phyloP scores from a whole-genome alignment of 2,797 vertebrate species.

The Vespertilio murinus region DNA sequence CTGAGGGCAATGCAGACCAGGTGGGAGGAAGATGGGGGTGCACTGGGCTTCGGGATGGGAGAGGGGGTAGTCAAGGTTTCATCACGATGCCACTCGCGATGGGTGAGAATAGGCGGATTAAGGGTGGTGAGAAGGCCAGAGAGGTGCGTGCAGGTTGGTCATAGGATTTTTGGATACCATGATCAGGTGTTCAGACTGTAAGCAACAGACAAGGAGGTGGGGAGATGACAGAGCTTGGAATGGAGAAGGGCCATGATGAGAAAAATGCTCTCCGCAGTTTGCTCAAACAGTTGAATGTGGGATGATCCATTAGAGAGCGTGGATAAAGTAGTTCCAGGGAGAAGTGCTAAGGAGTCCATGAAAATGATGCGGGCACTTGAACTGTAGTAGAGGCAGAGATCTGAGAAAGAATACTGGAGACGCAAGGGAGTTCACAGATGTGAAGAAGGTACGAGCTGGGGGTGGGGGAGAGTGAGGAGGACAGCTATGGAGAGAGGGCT shows the following conservation, averaged over 20 bases:
- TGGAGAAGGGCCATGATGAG: not conserved
- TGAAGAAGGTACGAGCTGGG: not conserved
- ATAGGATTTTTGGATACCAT: no score
- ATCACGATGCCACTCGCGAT: rapidly evolving
- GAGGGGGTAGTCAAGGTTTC: not conserved
- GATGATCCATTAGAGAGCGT: not conserved
- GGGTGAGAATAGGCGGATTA: not conserved
- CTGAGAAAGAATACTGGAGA: not conserved
- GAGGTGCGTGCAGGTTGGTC: not conserved
- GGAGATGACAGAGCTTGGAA: not conserved
- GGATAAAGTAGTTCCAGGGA: not conserved
- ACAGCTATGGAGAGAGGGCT: not conserved
- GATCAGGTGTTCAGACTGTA: not conserved
- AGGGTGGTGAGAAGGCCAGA: not conserved
- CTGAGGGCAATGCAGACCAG: not conserved
- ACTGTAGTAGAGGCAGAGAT: not conserved
- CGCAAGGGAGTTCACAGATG: not conserved
- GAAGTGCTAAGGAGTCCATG: not conserved
- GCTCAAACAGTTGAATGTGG: not conserved
- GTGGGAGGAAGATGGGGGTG: not conserved
- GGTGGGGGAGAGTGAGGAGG: not conserved
- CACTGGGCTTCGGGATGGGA: no score
- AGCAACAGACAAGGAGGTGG: not conserved
- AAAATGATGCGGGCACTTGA: not conserved
- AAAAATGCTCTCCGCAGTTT: not conserved